Percentiles rank a stretch among this genome's conserved stretches.
Conservation (phyloP, 2,888 invertebrate species). For the Drosophila maculinotata region DNA sequence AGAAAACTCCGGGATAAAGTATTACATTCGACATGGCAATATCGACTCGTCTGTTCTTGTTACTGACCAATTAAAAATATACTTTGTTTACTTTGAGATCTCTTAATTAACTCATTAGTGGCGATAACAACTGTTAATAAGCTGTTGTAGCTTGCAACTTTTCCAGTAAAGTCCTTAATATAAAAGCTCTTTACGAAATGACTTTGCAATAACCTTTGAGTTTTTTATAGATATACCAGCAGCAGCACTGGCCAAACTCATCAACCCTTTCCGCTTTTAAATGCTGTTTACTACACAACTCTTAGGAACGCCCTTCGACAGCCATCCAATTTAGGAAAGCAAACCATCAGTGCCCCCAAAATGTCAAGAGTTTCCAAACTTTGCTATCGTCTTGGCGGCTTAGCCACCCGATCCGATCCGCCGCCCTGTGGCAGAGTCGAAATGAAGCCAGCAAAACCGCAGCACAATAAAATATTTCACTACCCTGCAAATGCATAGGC, state of each 20-base stretch:
- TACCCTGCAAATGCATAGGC: not conserved
- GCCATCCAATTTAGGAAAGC: slow-evolving; percentile 29
- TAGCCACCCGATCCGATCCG: slow-evolving; percentile 5
- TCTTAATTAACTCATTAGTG: no score
- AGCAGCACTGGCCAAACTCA: not conserved
- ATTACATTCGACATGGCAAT: no score
- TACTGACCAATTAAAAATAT: no score
- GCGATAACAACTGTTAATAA: no score
- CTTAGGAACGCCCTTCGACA: slow-evolving; percentile 12
- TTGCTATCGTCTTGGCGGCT: slow-evolving; percentile 49
- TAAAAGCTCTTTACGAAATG: not conserved
- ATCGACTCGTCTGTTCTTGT: no score
- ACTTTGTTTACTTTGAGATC: no score
- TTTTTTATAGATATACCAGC: not conserved
- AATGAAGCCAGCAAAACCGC: slow-evolving; percentile 51
- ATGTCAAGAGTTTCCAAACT: slow-evolving; percentile 63
- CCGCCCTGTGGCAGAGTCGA: not conserved
- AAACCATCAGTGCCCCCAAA: slow-evolving; percentile 49
- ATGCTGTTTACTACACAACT: slow-evolving; percentile 17
- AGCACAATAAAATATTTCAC: slow-evolving; percentile 69
- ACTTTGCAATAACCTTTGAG: not conserved
- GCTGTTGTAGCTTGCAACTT: no score
- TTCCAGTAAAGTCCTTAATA: not conserved
- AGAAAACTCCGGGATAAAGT: no score
- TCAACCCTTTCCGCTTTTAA: slow-evolving; percentile 1